These are phyloP conservation scores for Arctopsyche grandis DNA, from an alignment of 1,140 invertebrate genomes.

Conservation along the genomic window DNA sequence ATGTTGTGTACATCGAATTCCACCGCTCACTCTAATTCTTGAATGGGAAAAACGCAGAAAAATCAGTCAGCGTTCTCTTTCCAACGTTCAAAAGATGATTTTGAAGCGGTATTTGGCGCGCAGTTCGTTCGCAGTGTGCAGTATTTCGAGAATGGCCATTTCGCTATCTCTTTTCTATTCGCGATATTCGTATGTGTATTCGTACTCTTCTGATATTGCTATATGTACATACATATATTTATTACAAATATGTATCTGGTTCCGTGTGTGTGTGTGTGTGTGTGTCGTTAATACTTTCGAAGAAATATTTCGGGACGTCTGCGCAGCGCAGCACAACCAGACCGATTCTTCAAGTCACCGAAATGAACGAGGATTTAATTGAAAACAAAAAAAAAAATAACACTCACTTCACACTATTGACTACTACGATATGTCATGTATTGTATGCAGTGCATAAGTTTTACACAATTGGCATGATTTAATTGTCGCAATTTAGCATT, in stretches of 20 bases:
- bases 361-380: neutral
- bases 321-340: slow-evolving; percentile 21
- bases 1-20: too few relatives aligned
- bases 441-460: too few relatives aligned
- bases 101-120: slow-evolving; percentile 3
- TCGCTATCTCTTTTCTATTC: neutral
- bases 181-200: neutral
- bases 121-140: neutral
- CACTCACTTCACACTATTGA: neutral
- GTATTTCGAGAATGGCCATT: neutral
- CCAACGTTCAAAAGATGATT: neutral
- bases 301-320: slow-evolving; percentile 28
- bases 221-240: too few relatives aligned
- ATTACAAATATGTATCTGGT: neutral
- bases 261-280: neutral
- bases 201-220: neutral
- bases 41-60: too few relatives aligned
- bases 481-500: too few relatives aligned
- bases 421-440: too few relatives aligned
- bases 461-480: too few relatives aligned
- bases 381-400: too few relatives aligned
- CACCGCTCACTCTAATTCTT: too few relatives aligned
- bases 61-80: too few relatives aligned
- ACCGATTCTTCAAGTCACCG: slow-evolving; percentile 9
- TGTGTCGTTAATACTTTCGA: slow-evolving; percentile 20